Evolutionary conservation across 2,113 vertebrate species (phyloP), one percentile per base, ranked within the genome.

Genomic region (Protobothrops mucrosquamatus): DNA sequence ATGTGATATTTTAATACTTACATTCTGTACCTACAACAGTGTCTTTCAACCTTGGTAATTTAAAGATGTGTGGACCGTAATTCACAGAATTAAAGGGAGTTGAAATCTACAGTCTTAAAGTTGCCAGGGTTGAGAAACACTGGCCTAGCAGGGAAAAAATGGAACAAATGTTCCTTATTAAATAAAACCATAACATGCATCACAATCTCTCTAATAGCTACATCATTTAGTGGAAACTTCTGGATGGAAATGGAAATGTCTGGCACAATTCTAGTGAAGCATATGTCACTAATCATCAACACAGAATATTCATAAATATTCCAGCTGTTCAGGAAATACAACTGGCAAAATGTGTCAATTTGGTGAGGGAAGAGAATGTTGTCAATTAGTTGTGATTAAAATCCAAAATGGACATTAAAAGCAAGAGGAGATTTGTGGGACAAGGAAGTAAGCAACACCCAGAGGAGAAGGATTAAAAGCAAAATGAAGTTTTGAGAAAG

Each of bases 121-220:
- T 14, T 69, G 61, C 11, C 12, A 48, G 12, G 2, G 29, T 6
- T n/a, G 29, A 69, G 61, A 69, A 69, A 69, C 29, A 69, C 2
- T 69, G 29, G 12, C 18, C 18, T 39, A 39, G 8, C 18, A 8
- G 74, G 74, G 74, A 12, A 64, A 61, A 26, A 64, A 69, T n/a
- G 61, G 61, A 43, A 81, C 6, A 39, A 39, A 39, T 22, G n/a
- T 18, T 81, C 39, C 34, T 39, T 39, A 39, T 81, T 81, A 43
- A 55, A 87, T 56, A 14, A 93, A 96, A 94, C 90, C 22, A 52
- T 86, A n/a, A 18, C 22, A 89, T 94, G 52, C 8, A 85, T 93
- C n/a, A 34, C 22, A 34, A 34, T 29, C 18, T 9, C 6, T 90
- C 46, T 90, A n/a, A 90, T 29, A 69, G 20, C 59, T n/a, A 51